A percentile compares a stretch with the other conserved stretches of the same genome.
phyloP scores from a whole-genome alignment of 2,797 vertebrate genomes.

The Cryptoprocta ferox region DNA sequence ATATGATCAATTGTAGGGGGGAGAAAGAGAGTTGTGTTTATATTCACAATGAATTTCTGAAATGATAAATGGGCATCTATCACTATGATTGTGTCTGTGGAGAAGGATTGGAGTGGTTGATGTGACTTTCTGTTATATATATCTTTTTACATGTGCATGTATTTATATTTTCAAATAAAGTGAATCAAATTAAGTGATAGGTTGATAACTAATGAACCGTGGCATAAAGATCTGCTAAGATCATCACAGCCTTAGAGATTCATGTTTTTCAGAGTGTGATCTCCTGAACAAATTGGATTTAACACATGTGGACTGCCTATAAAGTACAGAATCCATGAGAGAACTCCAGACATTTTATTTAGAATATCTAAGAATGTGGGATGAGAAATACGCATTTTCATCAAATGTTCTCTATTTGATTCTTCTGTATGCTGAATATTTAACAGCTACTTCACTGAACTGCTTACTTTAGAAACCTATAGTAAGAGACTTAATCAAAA shows the following conservation, averaged over 20 bases:
- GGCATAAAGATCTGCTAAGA: not conserved
- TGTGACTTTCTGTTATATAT: not conserved
- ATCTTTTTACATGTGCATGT: not conserved
- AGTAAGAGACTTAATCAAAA: not conserved
- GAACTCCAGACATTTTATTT: not conserved
- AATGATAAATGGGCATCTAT: not conserved
- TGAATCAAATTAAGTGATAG: not conserved
- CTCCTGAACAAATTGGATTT: not conserved
- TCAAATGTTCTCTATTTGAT: not conserved
- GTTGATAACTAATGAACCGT: not conserved
- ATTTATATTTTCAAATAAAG: not conserved
- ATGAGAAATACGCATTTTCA: not conserved
- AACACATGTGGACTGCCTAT: not conserved
- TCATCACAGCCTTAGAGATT: not conserved
- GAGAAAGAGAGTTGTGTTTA: not conserved
- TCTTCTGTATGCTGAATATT: not conserved
- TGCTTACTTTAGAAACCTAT: not conserved
- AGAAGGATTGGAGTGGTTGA: too few relatives aligned
- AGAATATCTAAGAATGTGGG: not conserved
- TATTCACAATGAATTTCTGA: not conserved
- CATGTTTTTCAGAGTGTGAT: not conserved
- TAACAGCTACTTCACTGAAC: not conserved
- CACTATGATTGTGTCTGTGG: not conserved
- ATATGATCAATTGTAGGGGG: not conserved
- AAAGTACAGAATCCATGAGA: not conserved